Conservation (phyloP, 2,113 vertebrate species). For the Ictalurus punctatus region DNA sequence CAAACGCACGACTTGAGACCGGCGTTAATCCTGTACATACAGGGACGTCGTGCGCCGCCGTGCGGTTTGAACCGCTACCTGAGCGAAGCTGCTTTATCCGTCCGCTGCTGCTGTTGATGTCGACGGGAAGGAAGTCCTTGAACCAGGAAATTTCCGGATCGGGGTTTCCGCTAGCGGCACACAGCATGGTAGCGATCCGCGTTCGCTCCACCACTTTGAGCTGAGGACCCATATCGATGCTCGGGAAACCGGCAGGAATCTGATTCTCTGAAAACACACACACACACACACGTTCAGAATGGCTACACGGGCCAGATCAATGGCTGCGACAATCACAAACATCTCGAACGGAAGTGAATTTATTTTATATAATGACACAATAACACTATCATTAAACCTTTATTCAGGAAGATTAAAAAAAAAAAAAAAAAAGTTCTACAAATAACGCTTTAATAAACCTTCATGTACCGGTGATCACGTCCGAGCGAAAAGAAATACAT, state of each 20-base stretch:
- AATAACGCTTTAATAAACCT: not conserved
- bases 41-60: rapidly evolving
- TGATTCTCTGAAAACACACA: constrained; percentile 82
- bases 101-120: constrained; percentile 88
- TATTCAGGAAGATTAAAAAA: not conserved
- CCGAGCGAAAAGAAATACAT: not conserved
- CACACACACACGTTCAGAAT: not conserved
- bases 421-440: not conserved
- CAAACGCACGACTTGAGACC: not conserved
- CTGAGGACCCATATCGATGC: constrained; percentile 97
- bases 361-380: not conserved
- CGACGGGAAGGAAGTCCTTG: constrained; percentile 97
- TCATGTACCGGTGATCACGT: too few relatives aligned
- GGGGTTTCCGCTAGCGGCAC: constrained; percentile 93
- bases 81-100: constrained; percentile 97
- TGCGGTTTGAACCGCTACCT: constrained; percentile 72
- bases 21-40: not conserved
- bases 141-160: constrained; percentile 98
- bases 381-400: not conserved
- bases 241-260: constrained; percentile 90
- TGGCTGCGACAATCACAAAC: not conserved
- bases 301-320: not conserved
- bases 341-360: not conserved
- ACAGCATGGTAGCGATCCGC: constrained; percentile 95
- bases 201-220: constrained; percentile 96